Conservation (phyloP, 1,140 invertebrate genomes). For the Helicoverpa armigera region DNA sequence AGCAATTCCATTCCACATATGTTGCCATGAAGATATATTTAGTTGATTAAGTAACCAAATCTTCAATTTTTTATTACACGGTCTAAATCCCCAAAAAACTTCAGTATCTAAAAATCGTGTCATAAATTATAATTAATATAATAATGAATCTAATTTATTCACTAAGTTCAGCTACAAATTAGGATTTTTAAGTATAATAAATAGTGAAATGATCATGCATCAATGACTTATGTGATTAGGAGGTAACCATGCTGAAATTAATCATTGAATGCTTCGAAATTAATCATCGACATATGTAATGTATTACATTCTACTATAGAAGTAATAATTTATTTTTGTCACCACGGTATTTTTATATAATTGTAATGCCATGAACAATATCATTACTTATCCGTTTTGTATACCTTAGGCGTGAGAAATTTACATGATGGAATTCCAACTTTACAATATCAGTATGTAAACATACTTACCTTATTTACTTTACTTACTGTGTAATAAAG, state of each 20-base stretch:
- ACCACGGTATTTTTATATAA: neutral
- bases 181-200: conserved; percentile 12
- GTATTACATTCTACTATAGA: conserved; percentile 1
- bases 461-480: too few relatives aligned
- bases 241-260: neutral
- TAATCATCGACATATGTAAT: neutral
- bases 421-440: too few relatives aligned
- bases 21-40: too few relatives aligned
- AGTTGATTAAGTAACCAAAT: too few relatives aligned
- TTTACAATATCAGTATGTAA: too few relatives aligned
- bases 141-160: neutral
- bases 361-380: neutral
- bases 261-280: neutral
- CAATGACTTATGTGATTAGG: conserved; percentile 14
- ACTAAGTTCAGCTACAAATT: neutral
- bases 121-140: conserved; percentile 1
- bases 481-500: too few relatives aligned
- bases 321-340: conserved; percentile 7
- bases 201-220: neutral
- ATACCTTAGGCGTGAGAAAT: neutral
- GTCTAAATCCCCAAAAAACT: too few relatives aligned
- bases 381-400: neutral
- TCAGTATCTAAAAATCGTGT: too few relatives aligned
- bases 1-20: too few relatives aligned
- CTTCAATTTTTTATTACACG: too few relatives aligned